Conservation (phyloP, 92 coral and sea anemone genomes). For the Heliopora coerulea region DNA sequence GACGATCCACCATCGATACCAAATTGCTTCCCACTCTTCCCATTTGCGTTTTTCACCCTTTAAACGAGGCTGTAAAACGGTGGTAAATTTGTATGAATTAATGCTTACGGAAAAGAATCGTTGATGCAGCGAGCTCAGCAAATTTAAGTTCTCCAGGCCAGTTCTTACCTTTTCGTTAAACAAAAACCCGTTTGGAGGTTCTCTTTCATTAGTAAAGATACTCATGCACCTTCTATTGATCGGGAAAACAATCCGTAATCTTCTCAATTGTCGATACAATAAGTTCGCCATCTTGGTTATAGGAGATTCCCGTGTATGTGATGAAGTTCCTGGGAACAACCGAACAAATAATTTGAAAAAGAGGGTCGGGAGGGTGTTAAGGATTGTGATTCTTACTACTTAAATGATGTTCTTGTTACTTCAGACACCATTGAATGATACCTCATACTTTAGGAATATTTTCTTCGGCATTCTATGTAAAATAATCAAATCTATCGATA, state of each 20-base stretch:
- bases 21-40: conserved; percentile 95
- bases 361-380: background rate
- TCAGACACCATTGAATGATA: no score
- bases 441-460: no score
- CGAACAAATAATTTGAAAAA: background rate
- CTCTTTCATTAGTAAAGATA: conserved; percentile 86
- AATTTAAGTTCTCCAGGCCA: no score
- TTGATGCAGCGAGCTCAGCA: background rate
- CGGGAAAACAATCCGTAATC: conserved; percentile 18
- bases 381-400: no score
- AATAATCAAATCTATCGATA: no score
- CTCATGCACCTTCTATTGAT: conserved; percentile 48
- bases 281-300: conserved; percentile 35
- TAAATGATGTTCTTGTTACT: no score
- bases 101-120: background rate
- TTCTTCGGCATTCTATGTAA: no score
- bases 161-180: conserved; percentile 86
- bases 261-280: conserved; percentile 32
- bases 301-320: background rate
- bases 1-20: conserved; percentile 97
- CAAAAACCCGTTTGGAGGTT: conserved; percentile 94
- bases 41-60: conserved; percentile 97
- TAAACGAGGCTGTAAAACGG: conserved; percentile 67
- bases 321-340: conserved; percentile 25
- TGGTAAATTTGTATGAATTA: background rate